Evolutionary conservation across 2,888 invertebrate genomes (phyloP).

Genomic region (Pammene fasciana): DNA sequence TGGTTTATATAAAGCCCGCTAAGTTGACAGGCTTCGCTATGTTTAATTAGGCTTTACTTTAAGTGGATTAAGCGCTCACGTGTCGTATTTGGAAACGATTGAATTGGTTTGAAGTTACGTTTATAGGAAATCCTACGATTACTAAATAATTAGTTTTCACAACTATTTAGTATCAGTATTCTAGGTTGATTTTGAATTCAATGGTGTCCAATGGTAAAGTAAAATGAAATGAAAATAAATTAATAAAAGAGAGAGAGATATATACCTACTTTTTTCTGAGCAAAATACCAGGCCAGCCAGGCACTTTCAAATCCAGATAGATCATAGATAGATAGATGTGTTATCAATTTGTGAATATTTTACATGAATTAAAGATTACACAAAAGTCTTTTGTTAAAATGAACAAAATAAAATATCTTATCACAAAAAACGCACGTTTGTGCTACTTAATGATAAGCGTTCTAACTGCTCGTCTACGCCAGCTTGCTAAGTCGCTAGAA

Average conservation of each 20-base stretch:
- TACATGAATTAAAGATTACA: background rate
- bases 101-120: background rate
- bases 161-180: no score
- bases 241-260: no score
- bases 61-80: background rate
- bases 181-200: no score
- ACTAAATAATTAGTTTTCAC: background rate
- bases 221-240: no score
- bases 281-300: no score
- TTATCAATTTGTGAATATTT: no score
- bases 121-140: background rate
- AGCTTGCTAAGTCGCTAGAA: constrained; percentile 24
- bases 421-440: background rate
- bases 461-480: constrained; percentile 15
- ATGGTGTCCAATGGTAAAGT: no score
- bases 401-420: background rate
- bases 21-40: background rate
- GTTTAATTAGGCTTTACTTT: background rate
- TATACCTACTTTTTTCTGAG: no score
- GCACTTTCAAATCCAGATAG: no score
- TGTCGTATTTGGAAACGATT: background rate
- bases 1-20: background rate
- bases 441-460: background rate
- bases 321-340: no score
- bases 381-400: background rate